Base-by-base conservation (phyloP, 2,888 invertebrate genomes). In the Xestia xanthographa region DNA sequence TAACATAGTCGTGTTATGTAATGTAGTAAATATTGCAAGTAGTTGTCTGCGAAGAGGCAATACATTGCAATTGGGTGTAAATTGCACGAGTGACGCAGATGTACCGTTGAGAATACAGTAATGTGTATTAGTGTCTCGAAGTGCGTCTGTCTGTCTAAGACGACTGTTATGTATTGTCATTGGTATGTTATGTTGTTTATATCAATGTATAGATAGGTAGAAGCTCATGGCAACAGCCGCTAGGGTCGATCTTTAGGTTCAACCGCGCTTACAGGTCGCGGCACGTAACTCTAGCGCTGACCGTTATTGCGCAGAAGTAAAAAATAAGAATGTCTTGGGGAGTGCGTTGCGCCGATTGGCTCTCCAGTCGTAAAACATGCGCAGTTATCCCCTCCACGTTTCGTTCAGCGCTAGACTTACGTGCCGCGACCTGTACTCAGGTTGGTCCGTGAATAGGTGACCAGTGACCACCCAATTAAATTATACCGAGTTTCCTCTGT, bases 21-120 rank as follows among this genome's bases (percentile, higher is more conserved):
- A 3, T 29, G 58, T 29, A 58, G 9, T 29, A 58, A 20, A 29
- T 29, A 29, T 58, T 58, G 29, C 58, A 58, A 58, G 29, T 41
- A 22, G 38, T 48, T 75, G 66, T 58, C 63, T 60, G 1, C 29
- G 48, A 50, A 62, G 48, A 5, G 34, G n/a, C 45, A 26, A 70
- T 82, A 70, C 29, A 68, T 80, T 56, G 65, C 71, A 58, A 69
- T 72, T 58, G 66, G 48, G 34, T 81, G 66, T 56, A 85, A 75
- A 81, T 75, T 82, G 66, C n/a, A 45, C 14, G 41, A n/a, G 82
- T 75, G 82, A 75, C 82, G 82, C 82, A 82, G 82, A 85, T 82
- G 82, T 75, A 85, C 82, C 75, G 75, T 82, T 72, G 66, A 53
- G 56, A 58, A 75, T 81, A 75, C 72, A 58, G 75, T 71, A 80